Percentiles rank a stretch among this genome's conserved stretches.
Evolutionary conservation across 2,797 vertebrate species (phyloP).

Genomic region (Eulemur rubriventer): DNA sequence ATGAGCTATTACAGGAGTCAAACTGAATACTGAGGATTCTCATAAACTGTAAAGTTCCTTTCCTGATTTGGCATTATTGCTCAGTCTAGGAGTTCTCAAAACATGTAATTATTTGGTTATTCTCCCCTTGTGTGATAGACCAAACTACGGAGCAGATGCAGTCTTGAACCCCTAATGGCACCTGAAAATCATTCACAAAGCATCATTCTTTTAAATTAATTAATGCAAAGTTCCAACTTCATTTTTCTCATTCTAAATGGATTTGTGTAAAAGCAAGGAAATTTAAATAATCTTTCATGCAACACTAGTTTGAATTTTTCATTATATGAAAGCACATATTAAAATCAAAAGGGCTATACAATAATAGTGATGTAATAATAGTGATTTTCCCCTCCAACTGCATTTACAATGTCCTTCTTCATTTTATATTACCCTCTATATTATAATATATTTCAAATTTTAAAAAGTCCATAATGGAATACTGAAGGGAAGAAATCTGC

Average conservation of each 20-base stretch:
- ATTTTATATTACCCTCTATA: neutral
- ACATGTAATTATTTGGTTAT: neutral
- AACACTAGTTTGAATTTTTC: neutral
- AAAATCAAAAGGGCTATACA: neutral
- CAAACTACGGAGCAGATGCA: neutral
- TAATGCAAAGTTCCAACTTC: slow-evolving; percentile 28
- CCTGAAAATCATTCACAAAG: neutral
- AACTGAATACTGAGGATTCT: neutral
- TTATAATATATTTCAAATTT: slow-evolving; percentile 3
- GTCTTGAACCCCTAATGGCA: neutral
- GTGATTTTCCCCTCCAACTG: neutral
- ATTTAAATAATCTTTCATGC: slow-evolving; percentile 14
- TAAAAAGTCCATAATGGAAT: neutral
- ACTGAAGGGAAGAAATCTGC: neutral
- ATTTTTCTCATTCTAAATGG: slow-evolving; percentile 11
- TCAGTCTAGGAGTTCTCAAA: neutral
- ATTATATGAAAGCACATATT: neutral
- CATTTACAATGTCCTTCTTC: neutral
- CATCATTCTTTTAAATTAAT: neutral
- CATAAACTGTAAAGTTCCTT: neutral
- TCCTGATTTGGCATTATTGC: neutral
- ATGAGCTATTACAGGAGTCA: neutral
- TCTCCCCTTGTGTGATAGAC: neutral
- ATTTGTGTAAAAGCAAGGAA: neutral
- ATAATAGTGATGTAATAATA: neutral